phyloP scores from a whole-genome alignment of 2,113 vertebrate species.

The Macquaria australasica region DNA sequence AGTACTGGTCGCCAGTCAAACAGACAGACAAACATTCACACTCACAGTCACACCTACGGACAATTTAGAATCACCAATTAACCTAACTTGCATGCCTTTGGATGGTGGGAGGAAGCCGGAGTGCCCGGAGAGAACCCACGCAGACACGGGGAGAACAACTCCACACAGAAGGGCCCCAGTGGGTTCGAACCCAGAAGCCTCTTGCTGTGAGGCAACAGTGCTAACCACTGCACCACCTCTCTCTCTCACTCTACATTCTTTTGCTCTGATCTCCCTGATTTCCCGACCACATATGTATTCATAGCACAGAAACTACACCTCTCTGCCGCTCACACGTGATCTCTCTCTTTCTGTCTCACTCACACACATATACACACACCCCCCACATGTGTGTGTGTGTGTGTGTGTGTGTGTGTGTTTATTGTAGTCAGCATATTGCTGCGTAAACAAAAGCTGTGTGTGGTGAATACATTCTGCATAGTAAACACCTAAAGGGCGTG shows the following conservation, averaged over 20 bases:
- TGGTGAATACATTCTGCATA: conserved; percentile 43
- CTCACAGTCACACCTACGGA: too few relatives aligned
- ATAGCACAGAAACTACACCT: conserved; percentile 58
- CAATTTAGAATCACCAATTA: too few relatives aligned
- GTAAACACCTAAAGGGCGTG: conserved; percentile 15
- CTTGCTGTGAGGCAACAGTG: too few relatives aligned
- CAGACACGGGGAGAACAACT: too few relatives aligned
- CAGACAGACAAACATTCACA: too few relatives aligned
- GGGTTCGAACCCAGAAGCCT: too few relatives aligned
- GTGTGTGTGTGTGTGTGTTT: conserved; percentile 9
- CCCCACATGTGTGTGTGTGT: neutral
- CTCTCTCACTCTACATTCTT: conserved; percentile 57
- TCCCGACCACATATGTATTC: conserved; percentile 60
- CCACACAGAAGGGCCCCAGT: too few relatives aligned
- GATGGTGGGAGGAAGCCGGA: too few relatives aligned
- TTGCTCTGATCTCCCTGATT: conserved; percentile 58
- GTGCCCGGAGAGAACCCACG: too few relatives aligned
- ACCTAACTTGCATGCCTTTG: too few relatives aligned
- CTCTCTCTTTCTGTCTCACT: conserved; percentile 22
- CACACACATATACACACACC: neutral
- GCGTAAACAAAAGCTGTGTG: conserved; percentile 50
- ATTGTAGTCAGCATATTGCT: conserved; percentile 53
- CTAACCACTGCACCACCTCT: too few relatives aligned
- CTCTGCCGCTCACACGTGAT: conserved; percentile 36
- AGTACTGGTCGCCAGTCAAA: too few relatives aligned